A percentile compares a stretch with the other conserved stretches of the same genome.
phyloP scores from a whole-genome alignment of 2,888 invertebrate genomes.

The Halictus quadricinctus region DNA sequence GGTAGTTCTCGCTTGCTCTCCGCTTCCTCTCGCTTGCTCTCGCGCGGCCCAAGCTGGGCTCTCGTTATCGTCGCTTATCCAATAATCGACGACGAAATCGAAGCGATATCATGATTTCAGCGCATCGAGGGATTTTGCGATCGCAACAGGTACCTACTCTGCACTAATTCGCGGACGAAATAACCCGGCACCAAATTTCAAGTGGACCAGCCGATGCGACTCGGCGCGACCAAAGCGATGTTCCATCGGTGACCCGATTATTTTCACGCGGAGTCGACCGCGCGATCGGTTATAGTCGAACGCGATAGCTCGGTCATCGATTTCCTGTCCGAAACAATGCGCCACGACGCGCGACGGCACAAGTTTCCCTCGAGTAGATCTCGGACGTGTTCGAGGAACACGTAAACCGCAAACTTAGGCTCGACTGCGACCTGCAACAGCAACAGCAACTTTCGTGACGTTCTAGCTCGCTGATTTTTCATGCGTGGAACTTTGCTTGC shows the following conservation, averaged over 20 bases:
- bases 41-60: neutral
- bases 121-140: neutral
- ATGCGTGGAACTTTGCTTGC: neutral
- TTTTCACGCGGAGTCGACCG: neutral
- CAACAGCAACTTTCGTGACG: neutral
- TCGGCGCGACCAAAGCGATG: conserved; percentile 3
- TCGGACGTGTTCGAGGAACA: neutral
- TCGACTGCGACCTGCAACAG: neutral
- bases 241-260: neutral
- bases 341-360: conserved; percentile 34
- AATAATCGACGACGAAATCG: conserved; percentile 24
- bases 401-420: neutral
- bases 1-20: neutral
- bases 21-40: neutral
- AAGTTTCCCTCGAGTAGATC: conserved; percentile 50
- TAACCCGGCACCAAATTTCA: no score
- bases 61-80: conserved; percentile 39
- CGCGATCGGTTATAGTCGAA: neutral
- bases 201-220: no score
- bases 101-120: conserved; percentile 8
- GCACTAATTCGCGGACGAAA: neutral
- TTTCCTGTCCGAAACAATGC: conserved; percentile 73
- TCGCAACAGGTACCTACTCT: conserved; percentile 21
- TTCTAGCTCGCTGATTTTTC: neutral
- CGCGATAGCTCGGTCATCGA: conserved; percentile 66